phyloP scores from a whole-genome alignment of 1,140 invertebrate genomes.

The Trachymyrmex cornetzi region DNA sequence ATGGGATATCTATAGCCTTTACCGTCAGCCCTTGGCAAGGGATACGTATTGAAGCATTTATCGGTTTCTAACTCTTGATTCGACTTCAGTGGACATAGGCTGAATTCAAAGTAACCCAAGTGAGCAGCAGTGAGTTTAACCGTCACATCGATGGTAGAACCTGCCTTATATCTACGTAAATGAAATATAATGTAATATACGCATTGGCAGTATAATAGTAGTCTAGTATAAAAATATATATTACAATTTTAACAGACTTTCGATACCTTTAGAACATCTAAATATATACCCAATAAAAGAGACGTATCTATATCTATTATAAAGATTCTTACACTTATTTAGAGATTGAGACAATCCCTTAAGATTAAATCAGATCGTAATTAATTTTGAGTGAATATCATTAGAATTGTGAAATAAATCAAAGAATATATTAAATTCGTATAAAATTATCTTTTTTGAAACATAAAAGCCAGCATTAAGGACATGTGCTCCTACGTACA shows the following conservation, averaged over 20 bases:
- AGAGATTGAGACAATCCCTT: not conserved
- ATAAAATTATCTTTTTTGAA: too few relatives aligned
- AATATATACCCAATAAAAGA: too few relatives aligned
- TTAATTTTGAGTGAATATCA: not conserved
- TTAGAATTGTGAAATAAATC: too few relatives aligned
- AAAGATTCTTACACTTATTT: not conserved
- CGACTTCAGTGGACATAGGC: conserved; percentile 87
- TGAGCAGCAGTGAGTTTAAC: conserved; percentile 89
- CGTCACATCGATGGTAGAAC: conserved; percentile 80
- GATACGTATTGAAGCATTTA: conserved; percentile 88
- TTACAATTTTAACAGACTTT: not conserved
- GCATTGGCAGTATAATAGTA: not conserved
- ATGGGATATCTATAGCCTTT: conserved; percentile 61
- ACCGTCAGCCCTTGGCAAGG: conserved; percentile 87
- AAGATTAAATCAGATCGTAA: not conserved
- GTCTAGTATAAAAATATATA: not conserved
- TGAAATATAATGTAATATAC: not conserved
- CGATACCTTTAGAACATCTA: too few relatives aligned
- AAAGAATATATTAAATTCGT: too few relatives aligned
- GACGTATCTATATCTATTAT: too few relatives aligned
- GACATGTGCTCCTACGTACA: too few relatives aligned
- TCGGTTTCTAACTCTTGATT: conserved; percentile 87
- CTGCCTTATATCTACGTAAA: conserved; percentile 77
- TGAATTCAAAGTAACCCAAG: conserved; percentile 88
- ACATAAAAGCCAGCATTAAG: too few relatives aligned